A percentile compares a stretch with the other conserved stretches of the same genome.
phyloP scores from a whole-genome alignment of 2,113 vertebrate species.

The Oriolus oriolus region DNA sequence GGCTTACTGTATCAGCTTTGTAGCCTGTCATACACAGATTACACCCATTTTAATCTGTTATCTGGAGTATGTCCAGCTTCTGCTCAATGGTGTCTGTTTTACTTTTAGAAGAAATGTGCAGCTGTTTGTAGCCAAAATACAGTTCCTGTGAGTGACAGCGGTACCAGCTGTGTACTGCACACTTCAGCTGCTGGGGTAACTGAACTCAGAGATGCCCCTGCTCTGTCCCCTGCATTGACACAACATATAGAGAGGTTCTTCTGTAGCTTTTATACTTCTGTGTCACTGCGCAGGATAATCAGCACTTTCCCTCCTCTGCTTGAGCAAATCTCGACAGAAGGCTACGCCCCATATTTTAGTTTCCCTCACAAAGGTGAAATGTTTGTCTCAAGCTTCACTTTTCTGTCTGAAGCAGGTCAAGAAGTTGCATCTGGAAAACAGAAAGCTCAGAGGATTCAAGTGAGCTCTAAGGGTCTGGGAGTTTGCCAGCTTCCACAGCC shows the following conservation, averaged over 20 bases:
- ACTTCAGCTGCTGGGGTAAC: not conserved
- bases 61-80: constrained; percentile 14
- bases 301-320: not conserved
- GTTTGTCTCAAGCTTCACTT: not conserved
- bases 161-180: not conserved
- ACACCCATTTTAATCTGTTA: not conserved
- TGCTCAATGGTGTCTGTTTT: not conserved
- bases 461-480: rapidly evolving
- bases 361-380: not conserved
- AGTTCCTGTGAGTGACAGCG: not conserved
- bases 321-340: not conserved
- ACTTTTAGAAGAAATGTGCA: not conserved
- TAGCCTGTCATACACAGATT: not conserved
- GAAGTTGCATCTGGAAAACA: not conserved
- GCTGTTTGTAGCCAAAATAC: constrained; percentile 14
- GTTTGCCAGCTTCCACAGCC: not conserved
- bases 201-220: not conserved
- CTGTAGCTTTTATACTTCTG: not conserved
- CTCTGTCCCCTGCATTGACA: not conserved
- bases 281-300: not conserved
- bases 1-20: not conserved
- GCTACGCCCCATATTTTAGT: not conserved
- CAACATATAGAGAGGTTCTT: not conserved
- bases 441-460: not conserved
- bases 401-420: not conserved